Evolutionary conservation across 2,888 invertebrate species (phyloP), one percentile per base, ranked within the genome.

Genomic region (Drosophila leonis): DNA sequence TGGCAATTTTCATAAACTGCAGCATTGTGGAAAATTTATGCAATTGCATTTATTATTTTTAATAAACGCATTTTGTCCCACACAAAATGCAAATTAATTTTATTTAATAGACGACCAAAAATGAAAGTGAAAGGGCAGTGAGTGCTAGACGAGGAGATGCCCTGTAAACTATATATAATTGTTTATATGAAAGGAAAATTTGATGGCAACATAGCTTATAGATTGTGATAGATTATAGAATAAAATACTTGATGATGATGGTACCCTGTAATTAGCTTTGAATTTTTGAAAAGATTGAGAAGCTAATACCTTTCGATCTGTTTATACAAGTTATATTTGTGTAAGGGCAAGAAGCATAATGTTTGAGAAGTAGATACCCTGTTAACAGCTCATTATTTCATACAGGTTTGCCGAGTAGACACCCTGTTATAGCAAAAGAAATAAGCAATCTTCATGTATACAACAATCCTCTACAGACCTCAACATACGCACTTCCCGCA

Each of bases 11-110:
- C 61, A 44, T 15, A 20, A 44, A 20, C 9, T 41, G 44, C 46
- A 48, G 12, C 37, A 37, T 41, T 57, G 59, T 37, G 51, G 18
- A 31, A 56, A 52, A 74, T 57, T 20, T 75, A 55, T 62, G 52
- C 62, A 79, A 71, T 65, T 83, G 20, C 31, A 24, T 68, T 80
- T 61, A 76, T 69, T 72, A 66, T 52, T 60, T 65, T 64, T 51
- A n/a, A 60, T 66, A 69, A 69, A 68, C 73, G 54, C 46, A 37
- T 55, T 59, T 46, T 42, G 18, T 27, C 15, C 10, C 44, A 49
- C 44, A 49, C 46, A 42, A 60, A 63, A 75, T 56, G 74, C 31
- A 74, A 57, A 63, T 61, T 54, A 62, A 63, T 69, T 57, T 61
- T 13, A 64, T 56, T 59, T 42, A 57, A 56, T 29, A 39, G 13